Conservation (phyloP, 2,113 vertebrate genomes). For the Strigops habroptila region DNA sequence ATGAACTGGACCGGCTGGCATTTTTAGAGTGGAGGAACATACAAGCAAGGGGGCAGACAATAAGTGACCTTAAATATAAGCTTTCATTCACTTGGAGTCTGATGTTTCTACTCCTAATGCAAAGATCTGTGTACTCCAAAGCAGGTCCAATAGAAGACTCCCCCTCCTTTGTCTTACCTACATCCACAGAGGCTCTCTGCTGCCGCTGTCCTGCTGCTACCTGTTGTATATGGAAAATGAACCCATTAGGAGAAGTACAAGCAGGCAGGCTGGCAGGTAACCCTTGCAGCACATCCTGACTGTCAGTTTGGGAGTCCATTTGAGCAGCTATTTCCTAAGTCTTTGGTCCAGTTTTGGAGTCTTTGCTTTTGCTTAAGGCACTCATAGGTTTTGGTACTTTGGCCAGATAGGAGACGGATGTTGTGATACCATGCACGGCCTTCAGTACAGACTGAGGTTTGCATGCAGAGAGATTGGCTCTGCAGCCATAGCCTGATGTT, state of each 20-base stretch:
- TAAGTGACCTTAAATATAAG: background rate
- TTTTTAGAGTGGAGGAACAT: background rate
- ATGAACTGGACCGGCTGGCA: background rate
- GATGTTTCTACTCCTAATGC: background rate
- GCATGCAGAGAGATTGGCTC: background rate
- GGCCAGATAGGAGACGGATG: background rate
- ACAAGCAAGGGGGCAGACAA: background rate
- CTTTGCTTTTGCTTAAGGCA: background rate
- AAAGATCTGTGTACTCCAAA: background rate
- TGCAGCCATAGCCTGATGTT: background rate
- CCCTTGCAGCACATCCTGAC: background rate
- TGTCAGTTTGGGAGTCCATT: background rate
- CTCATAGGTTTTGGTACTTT: background rate
- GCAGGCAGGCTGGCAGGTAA: background rate
- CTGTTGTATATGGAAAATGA: background rate
- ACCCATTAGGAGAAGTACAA: background rate
- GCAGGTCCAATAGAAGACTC: background rate
- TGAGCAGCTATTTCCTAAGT: background rate
- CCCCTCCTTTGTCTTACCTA: background rate
- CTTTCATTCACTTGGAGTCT: background rate
- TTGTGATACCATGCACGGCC: background rate
- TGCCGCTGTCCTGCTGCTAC: background rate
- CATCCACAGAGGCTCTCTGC: background rate
- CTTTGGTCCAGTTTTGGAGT: background rate
- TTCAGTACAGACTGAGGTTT: background rate